These are phyloP conservation scores for Lysandra coridon DNA, from an alignment of 2,888 invertebrate genomes.

Conservation along the genomic window DNA sequence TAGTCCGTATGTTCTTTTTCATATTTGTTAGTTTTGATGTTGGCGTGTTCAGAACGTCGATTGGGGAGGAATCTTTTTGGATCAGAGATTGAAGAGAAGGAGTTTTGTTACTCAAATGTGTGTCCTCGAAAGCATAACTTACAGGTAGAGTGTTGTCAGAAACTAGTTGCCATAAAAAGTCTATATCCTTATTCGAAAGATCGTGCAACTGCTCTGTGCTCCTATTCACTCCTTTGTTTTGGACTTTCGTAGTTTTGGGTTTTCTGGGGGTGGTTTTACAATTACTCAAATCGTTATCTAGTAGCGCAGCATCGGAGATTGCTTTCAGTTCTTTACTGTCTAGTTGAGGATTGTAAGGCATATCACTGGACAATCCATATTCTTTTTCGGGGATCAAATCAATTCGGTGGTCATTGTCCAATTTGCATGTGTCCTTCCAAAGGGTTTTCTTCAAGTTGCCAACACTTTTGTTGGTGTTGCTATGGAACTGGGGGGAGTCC, in stretches of 20 bases:
- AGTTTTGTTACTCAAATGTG: constrained; percentile 62
- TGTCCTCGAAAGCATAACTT: constrained; percentile 58
- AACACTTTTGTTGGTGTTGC: constrained; percentile 61
- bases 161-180: constrained; percentile 72
- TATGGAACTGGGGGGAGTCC: constrained; percentile 66
- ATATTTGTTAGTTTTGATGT: constrained; percentile 59
- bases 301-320: constrained; percentile 43
- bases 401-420: constrained; percentile 69
- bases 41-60: constrained; percentile 49
- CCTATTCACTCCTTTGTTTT: constrained; percentile 55
- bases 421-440: constrained; percentile 75
- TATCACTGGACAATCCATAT: constrained; percentile 51
- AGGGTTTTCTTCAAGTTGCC: constrained; percentile 64
- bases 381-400: constrained; percentile 69
- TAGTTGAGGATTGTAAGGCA: constrained; percentile 56
- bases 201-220: constrained; percentile 58
- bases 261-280: constrained; percentile 56
- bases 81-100: constrained; percentile 73
- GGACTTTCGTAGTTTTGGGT: constrained; percentile 56
- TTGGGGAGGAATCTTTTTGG: constrained; percentile 59
- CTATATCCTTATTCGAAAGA: constrained; percentile 68
- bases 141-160: constrained; percentile 61
- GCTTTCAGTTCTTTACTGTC: constrained; percentile 55
- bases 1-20: constrained; percentile 65
- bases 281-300: constrained; percentile 46